These are phyloP conservation scores for Xiphophorus couchianus DNA, from an alignment of 2,113 vertebrate genomes.

Conservation along the genomic window DNA sequence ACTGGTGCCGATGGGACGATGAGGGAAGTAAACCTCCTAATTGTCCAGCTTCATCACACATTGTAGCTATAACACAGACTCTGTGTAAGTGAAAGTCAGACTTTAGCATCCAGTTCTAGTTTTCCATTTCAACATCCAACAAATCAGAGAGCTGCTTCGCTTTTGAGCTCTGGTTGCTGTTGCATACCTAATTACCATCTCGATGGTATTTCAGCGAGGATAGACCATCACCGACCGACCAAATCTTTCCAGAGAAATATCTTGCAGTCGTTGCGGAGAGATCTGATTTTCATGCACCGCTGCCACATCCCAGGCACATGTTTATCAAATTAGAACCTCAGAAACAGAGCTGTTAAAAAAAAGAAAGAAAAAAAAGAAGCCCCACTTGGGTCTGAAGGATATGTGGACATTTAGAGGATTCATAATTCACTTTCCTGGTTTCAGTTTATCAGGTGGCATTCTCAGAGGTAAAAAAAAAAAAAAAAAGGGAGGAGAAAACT, in stretches of 20 bases:
- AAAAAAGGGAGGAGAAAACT: conserved; percentile 42
- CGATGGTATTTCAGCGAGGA: conserved; percentile 27
- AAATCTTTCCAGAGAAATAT: background rate
- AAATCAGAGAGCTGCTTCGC: background rate
- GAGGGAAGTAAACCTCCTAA: too few species aligned
- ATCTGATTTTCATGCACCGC: conserved; percentile 15
- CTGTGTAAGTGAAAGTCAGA: background rate
- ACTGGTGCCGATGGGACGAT: too few species aligned
- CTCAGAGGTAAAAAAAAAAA: conserved; percentile 37
- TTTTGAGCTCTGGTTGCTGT: background rate
- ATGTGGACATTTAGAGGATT: conserved; percentile 17
- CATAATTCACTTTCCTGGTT: conserved; percentile 30
- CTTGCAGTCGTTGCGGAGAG: background rate
- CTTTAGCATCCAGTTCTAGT: background rate
- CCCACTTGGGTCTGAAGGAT: background rate
- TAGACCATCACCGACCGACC: background rate
- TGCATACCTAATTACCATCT: conserved; percentile 30
- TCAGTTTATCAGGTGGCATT: conserved; percentile 53
- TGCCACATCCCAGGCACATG: conserved; percentile 14
- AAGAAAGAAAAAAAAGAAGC: conserved; percentile 3
- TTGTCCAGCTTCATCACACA: too few species aligned
- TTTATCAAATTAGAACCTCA: conserved; percentile 29
- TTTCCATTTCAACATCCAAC: background rate
- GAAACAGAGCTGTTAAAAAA: background rate
- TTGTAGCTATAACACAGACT: too few species aligned